Evolutionary conservation across 2,888 invertebrate species (phyloP).

Genomic region (Sarcophaga variegata): DNA sequence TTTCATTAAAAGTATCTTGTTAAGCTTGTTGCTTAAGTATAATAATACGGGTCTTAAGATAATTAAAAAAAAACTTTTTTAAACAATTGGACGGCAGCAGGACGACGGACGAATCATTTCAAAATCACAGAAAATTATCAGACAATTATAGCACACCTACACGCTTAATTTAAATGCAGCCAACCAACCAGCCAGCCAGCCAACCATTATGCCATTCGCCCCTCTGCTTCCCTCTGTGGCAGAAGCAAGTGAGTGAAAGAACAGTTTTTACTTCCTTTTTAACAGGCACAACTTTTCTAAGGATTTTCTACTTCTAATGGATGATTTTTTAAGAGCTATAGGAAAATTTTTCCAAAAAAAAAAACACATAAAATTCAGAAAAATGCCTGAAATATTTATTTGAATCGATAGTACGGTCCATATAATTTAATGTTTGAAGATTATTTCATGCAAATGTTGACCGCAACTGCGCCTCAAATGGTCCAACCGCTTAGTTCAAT

Average conservation of each 20-base stretch:
- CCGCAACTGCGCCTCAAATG: too few relatives aligned
- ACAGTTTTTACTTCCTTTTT: not conserved
- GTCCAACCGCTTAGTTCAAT: too few relatives aligned
- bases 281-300: not conserved
- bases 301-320: not conserved
- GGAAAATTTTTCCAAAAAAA: too few relatives aligned
- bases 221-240: too few relatives aligned
- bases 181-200: not conserved
- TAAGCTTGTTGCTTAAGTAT: not conserved
- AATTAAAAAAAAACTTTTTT: not conserved
- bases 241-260: too few relatives aligned
- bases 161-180: slow-evolving; percentile 19
- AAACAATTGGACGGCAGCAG: not conserved
- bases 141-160: slow-evolving; percentile 32
- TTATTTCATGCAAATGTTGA: too few relatives aligned
- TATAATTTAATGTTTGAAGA: too few relatives aligned
- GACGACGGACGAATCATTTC: not conserved
- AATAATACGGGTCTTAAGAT: not conserved
- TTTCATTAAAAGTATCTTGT: not conserved
- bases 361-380: too few relatives aligned
- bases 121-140: not conserved
- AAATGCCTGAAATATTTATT: too few relatives aligned
- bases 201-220: too few relatives aligned
- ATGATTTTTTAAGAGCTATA: too few relatives aligned
- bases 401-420: too few relatives aligned